A percentile compares a stretch with the other conserved stretches of the same genome.
phyloP scores from a whole-genome alignment of 2,888 invertebrate genomes.

The Agrochola circellaris region DNA sequence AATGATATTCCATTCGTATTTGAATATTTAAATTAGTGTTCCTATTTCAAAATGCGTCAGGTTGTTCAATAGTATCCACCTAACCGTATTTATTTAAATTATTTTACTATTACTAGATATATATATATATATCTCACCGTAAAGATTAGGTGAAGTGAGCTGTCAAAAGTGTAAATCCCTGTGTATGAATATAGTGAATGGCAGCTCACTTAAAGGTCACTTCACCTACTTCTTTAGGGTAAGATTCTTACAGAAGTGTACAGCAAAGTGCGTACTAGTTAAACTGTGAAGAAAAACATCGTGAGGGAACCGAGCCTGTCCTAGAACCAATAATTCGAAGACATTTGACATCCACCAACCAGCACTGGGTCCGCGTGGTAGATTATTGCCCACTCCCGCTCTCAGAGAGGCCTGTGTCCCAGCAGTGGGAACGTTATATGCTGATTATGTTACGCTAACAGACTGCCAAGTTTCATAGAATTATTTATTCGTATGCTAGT shows the following conservation, averaged over 20 bases:
- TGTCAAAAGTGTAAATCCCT: no score
- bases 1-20: constrained; percentile 50
- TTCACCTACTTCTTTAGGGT: no score
- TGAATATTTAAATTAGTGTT: constrained; percentile 51
- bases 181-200: no score
- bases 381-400: not conserved
- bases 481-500: not conserved
- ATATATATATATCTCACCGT: no score
- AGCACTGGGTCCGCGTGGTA: not conserved
- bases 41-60: constrained; percentile 43
- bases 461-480: not conserved
- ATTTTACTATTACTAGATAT: not conserved
- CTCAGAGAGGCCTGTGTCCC: not conserved
- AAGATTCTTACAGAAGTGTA: no score
- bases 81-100: constrained; percentile 11
- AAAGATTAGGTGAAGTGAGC: no score
- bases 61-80: not conserved
- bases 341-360: not conserved
- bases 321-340: not conserved
- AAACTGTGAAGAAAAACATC: not conserved
- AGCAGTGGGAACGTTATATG: not conserved
- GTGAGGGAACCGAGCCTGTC: not conserved
- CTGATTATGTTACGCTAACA: not conserved
- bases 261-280: not conserved
- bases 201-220: no score